These are phyloP conservation scores for Heliothis subflexa DNA, from an alignment of 1,140 invertebrate genomes.

Conservation along the genomic window DNA sequence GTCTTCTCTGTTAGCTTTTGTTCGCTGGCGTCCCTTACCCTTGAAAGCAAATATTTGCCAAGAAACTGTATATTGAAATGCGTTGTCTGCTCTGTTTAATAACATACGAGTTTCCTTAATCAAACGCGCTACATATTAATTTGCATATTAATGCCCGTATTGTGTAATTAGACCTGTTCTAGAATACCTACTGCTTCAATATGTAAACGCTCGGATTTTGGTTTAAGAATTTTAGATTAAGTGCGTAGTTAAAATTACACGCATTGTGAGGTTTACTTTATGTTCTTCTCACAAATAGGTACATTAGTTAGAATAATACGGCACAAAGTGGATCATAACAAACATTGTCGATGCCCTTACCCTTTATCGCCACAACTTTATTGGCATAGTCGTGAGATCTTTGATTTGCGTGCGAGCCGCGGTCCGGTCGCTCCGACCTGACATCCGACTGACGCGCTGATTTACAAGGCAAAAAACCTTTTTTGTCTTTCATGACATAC, in stretches of 20 bases:
- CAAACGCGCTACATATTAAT: constrained; percentile 54
- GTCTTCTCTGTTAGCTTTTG: constrained; percentile 52
- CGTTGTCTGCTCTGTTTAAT: constrained; percentile 55
- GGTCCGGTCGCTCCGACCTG: constrained; percentile 46
- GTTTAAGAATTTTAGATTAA: neutral
- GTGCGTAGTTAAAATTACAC: too few relatives aligned
- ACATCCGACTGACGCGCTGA: constrained; percentile 67
- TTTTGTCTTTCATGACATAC: constrained; percentile 63
- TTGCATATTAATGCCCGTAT: constrained; percentile 47
- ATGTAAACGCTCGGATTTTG: neutral
- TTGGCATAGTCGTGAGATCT: constrained; percentile 59
- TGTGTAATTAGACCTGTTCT: constrained; percentile 12
- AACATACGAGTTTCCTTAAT: constrained; percentile 50
- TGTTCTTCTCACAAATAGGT: neutral
- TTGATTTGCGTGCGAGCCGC: constrained; percentile 65
- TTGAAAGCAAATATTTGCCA: constrained; percentile 55
- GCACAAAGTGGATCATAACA: neutral
- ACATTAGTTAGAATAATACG: neutral
- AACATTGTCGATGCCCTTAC: neutral
- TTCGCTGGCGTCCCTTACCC: constrained; percentile 47
- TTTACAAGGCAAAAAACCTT: constrained; percentile 74
- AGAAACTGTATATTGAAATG: constrained; percentile 56
- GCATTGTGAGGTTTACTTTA: too few relatives aligned
- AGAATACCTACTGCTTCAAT: neutral
- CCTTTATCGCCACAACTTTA: constrained; percentile 57